A percentile compares a stretch with the other conserved stretches of the same genome.
Evolutionary conservation across 2,113 vertebrate species (phyloP).

Genomic region (Lophotis ruficrista): DNA sequence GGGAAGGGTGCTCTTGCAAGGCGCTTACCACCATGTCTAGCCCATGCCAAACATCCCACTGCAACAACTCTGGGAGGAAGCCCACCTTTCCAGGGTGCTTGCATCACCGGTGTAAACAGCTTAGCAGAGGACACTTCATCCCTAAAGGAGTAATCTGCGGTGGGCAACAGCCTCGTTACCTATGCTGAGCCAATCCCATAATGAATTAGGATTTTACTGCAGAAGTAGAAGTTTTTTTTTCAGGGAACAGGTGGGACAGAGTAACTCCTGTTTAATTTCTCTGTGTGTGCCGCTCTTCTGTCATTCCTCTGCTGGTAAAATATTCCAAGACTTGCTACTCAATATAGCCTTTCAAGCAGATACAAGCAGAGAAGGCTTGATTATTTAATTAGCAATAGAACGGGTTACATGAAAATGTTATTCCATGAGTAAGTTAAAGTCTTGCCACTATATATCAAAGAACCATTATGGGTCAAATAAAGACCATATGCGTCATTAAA

Average conservation of each 20-base stretch:
- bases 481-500: conserved; percentile 20
- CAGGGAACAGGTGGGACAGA: background rate
- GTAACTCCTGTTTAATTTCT: background rate
- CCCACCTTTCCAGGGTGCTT: background rate
- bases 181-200: background rate
- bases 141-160: background rate
- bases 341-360: background rate
- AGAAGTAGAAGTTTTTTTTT: background rate
- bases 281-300: background rate
- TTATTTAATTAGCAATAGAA: background rate
- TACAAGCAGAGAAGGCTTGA: background rate
- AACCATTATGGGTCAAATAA: conserved; percentile 26
- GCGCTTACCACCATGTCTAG: background rate
- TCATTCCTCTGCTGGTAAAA: background rate
- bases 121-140: background rate
- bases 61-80: background rate
- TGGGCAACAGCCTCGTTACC: accelerated
- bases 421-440: background rate
- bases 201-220: background rate
- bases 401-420: background rate
- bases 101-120: background rate
- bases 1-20: background rate
- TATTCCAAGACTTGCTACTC: background rate
- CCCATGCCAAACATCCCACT: background rate
- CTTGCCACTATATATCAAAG: conserved; percentile 2